Evolutionary conservation across 2,888 invertebrate species (phyloP), one percentile per base, ranked within the genome.

Genomic region (Steromphala cineraria): DNA sequence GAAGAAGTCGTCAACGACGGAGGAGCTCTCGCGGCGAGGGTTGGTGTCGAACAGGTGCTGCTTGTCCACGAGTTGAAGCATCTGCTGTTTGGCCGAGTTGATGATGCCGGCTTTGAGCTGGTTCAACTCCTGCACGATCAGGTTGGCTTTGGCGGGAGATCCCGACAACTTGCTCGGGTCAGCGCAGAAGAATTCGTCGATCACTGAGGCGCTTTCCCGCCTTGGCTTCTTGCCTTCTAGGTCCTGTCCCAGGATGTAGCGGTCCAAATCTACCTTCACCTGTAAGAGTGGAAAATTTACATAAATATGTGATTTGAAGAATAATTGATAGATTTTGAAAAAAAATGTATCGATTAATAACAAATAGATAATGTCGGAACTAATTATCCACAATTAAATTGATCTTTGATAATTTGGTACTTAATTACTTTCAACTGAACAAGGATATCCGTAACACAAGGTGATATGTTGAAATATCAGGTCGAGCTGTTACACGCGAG

Each of bases 121-220:
- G n/a, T 81, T 80, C 74, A 85, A n/a, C 46, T 88, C 87, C 15
- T 82, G 75, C 5, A 71, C n/a, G 52, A 46, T 46, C 21, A 53
- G 46, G 17, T 67, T 79, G 10, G 17, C 75, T 31, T 53, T 67
- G 56, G 19, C 75, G 62, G 21, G 80, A 67, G 21, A 85, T 80
- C 75, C 87, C 80, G 21, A 85, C 84, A 31, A 81, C 83, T 78
- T 83, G 67, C 84, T 82, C 56, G 87, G 87, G 77, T 89, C 89
- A 80, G 90, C 91, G 40, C 89, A 89, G 94, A 96, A 96, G 92
- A 96, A 96, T 89, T 96, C 96, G 93, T 96, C 96, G 84, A 95
- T 94, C 83, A 95, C 94, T 17, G 95, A 95, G 21, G 95, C 95
- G 88, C 95, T 95, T 91, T 95, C 95, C 85, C 95, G 93, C 84